Percentiles rank a stretch among this genome's conserved stretches.
Evolutionary conservation across 2,113 vertebrate genomes (phyloP).

Genomic region (Emberiza fucata): DNA sequence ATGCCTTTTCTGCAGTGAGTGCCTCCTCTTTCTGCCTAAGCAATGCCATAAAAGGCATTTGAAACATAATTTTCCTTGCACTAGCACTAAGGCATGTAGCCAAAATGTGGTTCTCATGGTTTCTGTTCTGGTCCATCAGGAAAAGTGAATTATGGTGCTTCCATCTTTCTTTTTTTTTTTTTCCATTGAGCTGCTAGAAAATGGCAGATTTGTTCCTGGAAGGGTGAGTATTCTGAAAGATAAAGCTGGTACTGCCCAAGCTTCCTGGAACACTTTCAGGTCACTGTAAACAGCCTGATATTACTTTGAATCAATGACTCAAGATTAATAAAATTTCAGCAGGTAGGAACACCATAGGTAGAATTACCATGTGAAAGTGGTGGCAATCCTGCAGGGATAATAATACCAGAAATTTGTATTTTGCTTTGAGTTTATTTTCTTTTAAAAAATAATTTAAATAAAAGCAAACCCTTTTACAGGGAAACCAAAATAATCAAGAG

Average conservation of each 20-base stretch:
- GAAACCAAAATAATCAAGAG: not conserved
- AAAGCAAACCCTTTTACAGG: not conserved
- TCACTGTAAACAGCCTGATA: not conserved
- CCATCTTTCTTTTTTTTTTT: not conserved
- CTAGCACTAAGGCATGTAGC: not conserved
- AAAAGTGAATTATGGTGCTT: rapidly evolving
- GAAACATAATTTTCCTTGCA: not conserved
- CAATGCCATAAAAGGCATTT: not conserved
- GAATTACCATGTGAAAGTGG: not conserved
- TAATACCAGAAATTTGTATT: not conserved
- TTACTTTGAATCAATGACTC: not conserved
- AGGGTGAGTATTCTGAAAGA: not conserved
- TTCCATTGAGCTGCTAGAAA: not conserved
- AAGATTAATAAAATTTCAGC: not conserved
- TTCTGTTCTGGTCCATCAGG: not conserved
- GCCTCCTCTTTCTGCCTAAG: not conserved
- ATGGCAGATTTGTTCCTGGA: not conserved
- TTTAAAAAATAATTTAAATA: not conserved
- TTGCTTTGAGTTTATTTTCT: not conserved
- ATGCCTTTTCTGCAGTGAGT: not conserved
- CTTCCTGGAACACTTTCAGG: not conserved
- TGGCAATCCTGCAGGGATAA: not conserved
- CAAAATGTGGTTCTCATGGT: not conserved
- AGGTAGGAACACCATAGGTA: not conserved
- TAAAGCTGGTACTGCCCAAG: not conserved